Percentiles rank a stretch among this genome's conserved stretches.
These are phyloP conservation scores for Micropoecilia bifurca DNA, from an alignment of 2,797 vertebrate genomes.

Conservation along the genomic window DNA sequence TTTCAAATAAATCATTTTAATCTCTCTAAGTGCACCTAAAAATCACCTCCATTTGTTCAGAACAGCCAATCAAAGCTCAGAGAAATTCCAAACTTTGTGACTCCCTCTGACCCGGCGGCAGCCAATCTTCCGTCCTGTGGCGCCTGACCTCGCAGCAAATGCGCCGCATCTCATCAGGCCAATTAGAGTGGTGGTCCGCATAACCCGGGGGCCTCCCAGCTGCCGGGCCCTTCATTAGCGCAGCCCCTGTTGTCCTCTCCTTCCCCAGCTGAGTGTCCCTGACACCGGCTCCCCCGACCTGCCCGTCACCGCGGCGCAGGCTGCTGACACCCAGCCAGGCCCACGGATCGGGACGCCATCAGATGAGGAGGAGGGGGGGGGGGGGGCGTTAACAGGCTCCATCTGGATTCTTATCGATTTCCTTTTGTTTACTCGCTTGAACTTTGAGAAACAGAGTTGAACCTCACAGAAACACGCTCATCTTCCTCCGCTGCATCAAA, in stretches of 20 bases:
- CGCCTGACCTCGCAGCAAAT: constrained; percentile 54
- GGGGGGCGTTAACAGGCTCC: neutral
- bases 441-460: neutral
- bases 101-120: constrained; percentile 36
- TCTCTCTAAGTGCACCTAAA: neutral
- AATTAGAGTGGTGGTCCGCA: constrained; percentile 62
- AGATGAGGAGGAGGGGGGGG: neutral
- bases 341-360: constrained; percentile 3
- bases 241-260: constrained; percentile 57
- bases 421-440: neutral
- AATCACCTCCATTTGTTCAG: constrained; percentile 9
- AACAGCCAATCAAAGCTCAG: neutral
- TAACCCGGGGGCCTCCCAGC: constrained; percentile 55
- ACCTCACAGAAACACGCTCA: constrained; percentile 4
- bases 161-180: constrained; percentile 70
- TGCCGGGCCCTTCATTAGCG: constrained; percentile 68
- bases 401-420: constrained; percentile 13
- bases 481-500: neutral
- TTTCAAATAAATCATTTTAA: constrained; percentile 4
- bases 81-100: constrained; percentile 3
- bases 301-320: constrained; percentile 43
- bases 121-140: constrained; percentile 39
- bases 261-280: constrained; percentile 72
- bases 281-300: constrained; percentile 61
- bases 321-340: constrained; percentile 46